Percentiles rank a stretch among this genome's conserved stretches.
phyloP scores from a whole-genome alignment of 2,797 vertebrate genomes.

The Crax fasciolata region DNA sequence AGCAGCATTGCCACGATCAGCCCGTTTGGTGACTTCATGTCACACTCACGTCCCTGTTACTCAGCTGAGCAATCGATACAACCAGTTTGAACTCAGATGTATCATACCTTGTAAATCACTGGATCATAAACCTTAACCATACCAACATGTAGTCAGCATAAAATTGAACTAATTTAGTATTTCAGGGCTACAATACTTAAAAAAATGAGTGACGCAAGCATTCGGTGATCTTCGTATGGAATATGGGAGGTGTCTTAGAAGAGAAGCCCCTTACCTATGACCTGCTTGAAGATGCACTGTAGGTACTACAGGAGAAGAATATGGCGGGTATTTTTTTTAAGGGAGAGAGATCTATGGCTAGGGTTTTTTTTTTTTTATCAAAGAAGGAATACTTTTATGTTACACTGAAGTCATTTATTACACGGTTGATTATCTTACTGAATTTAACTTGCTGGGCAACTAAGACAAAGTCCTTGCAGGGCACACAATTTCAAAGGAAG shows the following conservation, averaged over 20 bases:
- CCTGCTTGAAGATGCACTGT: neutral
- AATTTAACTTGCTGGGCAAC: neutral
- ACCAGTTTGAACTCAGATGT: constrained; percentile 59
- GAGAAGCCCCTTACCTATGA: neutral
- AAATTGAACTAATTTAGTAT: constrained; percentile 67
- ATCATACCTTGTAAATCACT: constrained; percentile 71
- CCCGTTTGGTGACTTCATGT: neutral
- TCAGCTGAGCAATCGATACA: constrained; percentile 63
- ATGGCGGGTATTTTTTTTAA: neutral
- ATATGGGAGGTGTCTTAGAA: neutral
- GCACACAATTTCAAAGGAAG: too few species aligned
- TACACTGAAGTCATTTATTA: neutral
- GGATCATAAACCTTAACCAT: constrained; percentile 77
- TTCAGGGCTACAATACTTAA: constrained; percentile 56
- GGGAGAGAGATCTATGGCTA: neutral
- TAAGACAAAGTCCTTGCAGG: neutral
- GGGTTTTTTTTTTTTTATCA: neutral
- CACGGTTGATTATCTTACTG: neutral
- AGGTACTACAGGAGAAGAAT: neutral
- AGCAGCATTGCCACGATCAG: neutral
- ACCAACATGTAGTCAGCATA: constrained; percentile 50
- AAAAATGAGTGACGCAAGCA: constrained; percentile 36
- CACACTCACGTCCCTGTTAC: neutral
- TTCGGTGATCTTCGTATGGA: constrained; percentile 16
- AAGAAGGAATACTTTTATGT: neutral